phyloP scores from a whole-genome alignment of 2,797 vertebrate species.

The Taeniopygia guttata region DNA sequence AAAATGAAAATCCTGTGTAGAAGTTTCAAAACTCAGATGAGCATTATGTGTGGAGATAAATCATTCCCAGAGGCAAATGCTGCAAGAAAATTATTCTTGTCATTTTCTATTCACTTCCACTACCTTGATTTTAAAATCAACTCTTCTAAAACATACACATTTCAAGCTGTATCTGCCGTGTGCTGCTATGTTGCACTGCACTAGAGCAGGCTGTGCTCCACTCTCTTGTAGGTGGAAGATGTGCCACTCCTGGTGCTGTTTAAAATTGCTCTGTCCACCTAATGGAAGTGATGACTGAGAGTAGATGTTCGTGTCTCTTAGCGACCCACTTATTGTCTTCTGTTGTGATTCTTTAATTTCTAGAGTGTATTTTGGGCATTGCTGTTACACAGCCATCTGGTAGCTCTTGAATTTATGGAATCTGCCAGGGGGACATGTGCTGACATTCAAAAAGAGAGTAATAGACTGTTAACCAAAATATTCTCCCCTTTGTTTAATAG shows the following conservation, averaged over 20 bases:
- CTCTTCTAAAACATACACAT: not conserved
- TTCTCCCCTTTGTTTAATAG: not conserved
- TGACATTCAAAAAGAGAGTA: constrained; percentile 61
- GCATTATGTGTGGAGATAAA: constrained; percentile 1
- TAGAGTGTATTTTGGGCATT: not conserved
- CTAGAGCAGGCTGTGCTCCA: not conserved
- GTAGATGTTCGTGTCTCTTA: not conserved
- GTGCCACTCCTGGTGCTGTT: not conserved
- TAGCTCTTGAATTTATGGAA: constrained; percentile 29
- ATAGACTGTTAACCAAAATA: constrained; percentile 48
- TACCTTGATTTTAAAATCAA: constrained; percentile 11
- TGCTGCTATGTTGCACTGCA: not conserved
- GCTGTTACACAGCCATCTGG: constrained; percentile 51
- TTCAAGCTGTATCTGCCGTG: not conserved
- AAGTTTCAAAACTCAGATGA: constrained; percentile 7
- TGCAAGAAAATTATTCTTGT: not conserved
- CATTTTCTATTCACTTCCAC: not conserved
- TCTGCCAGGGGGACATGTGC: constrained; percentile 57
- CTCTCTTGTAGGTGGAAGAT: not conserved
- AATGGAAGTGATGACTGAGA: not conserved
- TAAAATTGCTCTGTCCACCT: not conserved
- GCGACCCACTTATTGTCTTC: not conserved
- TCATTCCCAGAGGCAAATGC: constrained; percentile 38
- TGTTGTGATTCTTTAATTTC: not conserved
- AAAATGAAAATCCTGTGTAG: not conserved